These are phyloP conservation scores for Acleris holmiana DNA, from an alignment of 2,888 invertebrate species.

Conservation along the genomic window DNA sequence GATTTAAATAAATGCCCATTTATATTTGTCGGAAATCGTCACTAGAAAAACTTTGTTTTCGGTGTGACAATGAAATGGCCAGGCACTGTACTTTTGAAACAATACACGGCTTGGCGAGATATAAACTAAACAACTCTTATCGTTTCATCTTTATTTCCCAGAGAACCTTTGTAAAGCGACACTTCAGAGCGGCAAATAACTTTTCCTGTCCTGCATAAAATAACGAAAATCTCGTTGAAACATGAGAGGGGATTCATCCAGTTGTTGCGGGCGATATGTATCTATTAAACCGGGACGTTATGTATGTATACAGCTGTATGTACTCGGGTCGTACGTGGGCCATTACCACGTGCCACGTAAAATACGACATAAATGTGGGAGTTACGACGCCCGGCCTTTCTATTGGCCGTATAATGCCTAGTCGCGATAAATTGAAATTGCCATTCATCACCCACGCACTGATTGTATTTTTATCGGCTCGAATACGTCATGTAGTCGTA, in stretches of 20 bases:
- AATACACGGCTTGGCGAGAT: background rate
- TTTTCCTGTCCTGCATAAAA: slow-evolving; percentile 28
- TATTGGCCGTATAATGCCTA: slow-evolving; percentile 66
- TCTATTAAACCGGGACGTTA: slow-evolving; percentile 29
- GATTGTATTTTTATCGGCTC: slow-evolving; percentile 66
- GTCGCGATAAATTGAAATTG: slow-evolving; percentile 74
- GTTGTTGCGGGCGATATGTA: slow-evolving; percentile 30
- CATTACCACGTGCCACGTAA: slow-evolving; percentile 69
- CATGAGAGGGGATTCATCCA: slow-evolving; percentile 33
- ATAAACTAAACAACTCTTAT: slow-evolving; percentile 11
- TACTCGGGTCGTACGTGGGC: slow-evolving; percentile 59
- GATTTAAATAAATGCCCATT: no score
- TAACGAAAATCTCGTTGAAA: slow-evolving; percentile 33
- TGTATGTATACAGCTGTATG: slow-evolving; percentile 24
- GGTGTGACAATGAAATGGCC: no score
- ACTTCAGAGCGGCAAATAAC: slow-evolving; percentile 23
- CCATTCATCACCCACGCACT: slow-evolving; percentile 63
- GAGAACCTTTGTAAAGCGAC: slow-evolving; percentile 16
- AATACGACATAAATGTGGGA: slow-evolving; percentile 70
- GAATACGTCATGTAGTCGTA: slow-evolving; percentile 39
- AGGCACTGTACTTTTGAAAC: no score
- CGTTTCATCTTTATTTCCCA: slow-evolving; percentile 10
- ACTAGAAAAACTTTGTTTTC: no score
- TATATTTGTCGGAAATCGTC: no score
- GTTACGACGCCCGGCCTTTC: slow-evolving; percentile 64